These are phyloP conservation scores for Takifugu rubripes DNA, from an alignment of 2,797 vertebrate genomes.

Conservation along the genomic window DNA sequence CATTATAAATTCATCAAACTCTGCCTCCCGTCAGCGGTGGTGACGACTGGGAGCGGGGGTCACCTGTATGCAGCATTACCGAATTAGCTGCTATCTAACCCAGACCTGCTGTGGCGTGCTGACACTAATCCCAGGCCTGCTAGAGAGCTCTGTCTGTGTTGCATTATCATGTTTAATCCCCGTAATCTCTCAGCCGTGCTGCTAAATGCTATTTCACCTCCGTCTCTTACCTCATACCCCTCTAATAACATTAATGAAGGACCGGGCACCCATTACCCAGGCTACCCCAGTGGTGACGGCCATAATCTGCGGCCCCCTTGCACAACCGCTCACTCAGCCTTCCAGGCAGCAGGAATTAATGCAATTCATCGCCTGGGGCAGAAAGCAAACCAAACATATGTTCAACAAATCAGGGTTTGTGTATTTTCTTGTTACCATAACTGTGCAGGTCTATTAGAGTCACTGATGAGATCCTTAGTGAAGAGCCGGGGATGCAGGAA, in stretches of 20 bases:
- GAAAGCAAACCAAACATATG: slow-evolving; percentile 81
- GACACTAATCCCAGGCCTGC: slow-evolving; percentile 73
- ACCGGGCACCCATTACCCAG: slow-evolving; percentile 53
- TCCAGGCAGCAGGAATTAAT: slow-evolving; percentile 72
- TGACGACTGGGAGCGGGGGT: slow-evolving; percentile 69
- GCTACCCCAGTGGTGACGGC: slow-evolving; percentile 56
- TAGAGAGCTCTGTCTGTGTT: slow-evolving; percentile 74
- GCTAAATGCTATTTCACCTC: slow-evolving; percentile 80
- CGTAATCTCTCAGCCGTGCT: slow-evolving; percentile 68
- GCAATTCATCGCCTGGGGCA: slow-evolving; percentile 79
- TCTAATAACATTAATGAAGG: slow-evolving; percentile 80
- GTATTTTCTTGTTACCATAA: slow-evolving; percentile 76
- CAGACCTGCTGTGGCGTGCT: slow-evolving; percentile 75
- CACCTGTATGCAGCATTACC: slow-evolving; percentile 76
- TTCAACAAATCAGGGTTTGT: slow-evolving; percentile 81
- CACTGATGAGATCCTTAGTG: slow-evolving; percentile 68
- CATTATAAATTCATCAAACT: slow-evolving; percentile 65
- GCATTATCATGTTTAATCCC: slow-evolving; percentile 76
- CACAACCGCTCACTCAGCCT: slow-evolving; percentile 69
- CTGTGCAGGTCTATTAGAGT: slow-evolving; percentile 71
- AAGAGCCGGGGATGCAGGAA: slow-evolving; percentile 53
- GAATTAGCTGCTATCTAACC: slow-evolving; percentile 82
- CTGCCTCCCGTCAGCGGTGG: slow-evolving; percentile 48
- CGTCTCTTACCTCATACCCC: slow-evolving; percentile 74
- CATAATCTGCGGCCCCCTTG: slow-evolving; percentile 56